phyloP scores from a whole-genome alignment of 2,888 invertebrate genomes.

The Tenthredo livida region DNA sequence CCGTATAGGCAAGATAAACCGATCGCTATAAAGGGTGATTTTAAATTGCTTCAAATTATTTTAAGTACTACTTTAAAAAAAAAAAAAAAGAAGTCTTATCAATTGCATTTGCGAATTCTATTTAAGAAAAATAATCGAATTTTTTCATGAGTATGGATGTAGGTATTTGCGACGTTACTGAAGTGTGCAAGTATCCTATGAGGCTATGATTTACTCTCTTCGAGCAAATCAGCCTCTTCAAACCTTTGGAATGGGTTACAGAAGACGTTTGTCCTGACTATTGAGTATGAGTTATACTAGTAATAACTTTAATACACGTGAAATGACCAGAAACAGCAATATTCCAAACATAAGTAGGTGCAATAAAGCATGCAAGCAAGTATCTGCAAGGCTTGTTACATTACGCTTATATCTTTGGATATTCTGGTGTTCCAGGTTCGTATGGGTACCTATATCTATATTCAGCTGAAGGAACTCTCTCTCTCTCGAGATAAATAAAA shows the following conservation, averaged over 20 bases:
- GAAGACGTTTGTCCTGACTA: neutral
- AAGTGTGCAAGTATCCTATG: neutral
- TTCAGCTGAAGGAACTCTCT: neutral
- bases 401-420: neutral
- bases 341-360: neutral
- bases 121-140: neutral
- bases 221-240: neutral
- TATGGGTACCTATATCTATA: neutral
- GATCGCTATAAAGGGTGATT: neutral
- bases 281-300: neutral
- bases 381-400: slow-evolving; percentile 1
- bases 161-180: neutral
- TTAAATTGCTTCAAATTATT: neutral
- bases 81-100: neutral
- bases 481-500: neutral
- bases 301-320: slow-evolving; percentile 2
- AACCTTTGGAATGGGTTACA: neutral
- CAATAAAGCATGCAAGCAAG: slow-evolving; percentile 10
- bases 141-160: neutral
- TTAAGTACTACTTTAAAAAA: neutral
- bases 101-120: too few species aligned
- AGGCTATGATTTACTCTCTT: neutral
- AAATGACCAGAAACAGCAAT: neutral
- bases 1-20: neutral
- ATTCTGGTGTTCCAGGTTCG: neutral